Evolutionary conservation across 2,113 vertebrate genomes (phyloP).

Genomic region (Empidonax traillii): DNA sequence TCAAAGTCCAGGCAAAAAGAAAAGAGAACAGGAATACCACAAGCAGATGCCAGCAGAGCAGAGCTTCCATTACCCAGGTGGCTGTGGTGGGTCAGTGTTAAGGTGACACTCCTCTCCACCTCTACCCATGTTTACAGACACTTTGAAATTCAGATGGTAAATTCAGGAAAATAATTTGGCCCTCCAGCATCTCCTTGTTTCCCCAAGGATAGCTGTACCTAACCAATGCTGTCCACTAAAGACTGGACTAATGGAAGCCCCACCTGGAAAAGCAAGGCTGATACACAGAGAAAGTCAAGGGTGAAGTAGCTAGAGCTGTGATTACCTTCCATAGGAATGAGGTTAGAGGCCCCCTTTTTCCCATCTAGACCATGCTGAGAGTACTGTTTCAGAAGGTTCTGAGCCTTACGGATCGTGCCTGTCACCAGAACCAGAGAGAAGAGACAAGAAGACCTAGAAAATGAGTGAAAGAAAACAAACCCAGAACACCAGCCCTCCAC

Average conservation of each 20-base stretch:
- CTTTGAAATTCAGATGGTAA: not conserved
- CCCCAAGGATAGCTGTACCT: not conserved
- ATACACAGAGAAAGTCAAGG: slow-evolving; percentile 56
- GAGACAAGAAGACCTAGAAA: slow-evolving; percentile 85
- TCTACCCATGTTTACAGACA: not conserved
- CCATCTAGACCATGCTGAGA: slow-evolving; percentile 99
- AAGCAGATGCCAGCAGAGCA: slow-evolving; percentile 44
- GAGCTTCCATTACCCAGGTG: slow-evolving; percentile 69
- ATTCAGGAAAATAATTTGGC: not conserved
- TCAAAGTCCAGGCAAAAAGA: slow-evolving; percentile 29
- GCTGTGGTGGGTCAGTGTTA: not conserved
- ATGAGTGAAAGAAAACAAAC: slow-evolving; percentile 80
- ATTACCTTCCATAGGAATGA: slow-evolving; percentile 99
- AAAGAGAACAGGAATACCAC: slow-evolving; percentile 47
- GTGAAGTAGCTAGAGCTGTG: slow-evolving; percentile 63
- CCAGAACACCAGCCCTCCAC: slow-evolving; percentile 78
- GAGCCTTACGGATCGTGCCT: slow-evolving; percentile 99
- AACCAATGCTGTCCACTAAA: not conserved
- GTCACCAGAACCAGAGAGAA: slow-evolving; percentile 85
- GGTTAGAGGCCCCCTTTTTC: slow-evolving; percentile 99
- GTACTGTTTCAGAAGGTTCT: slow-evolving; percentile 99
- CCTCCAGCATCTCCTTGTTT: not conserved
- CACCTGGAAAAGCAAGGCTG: slow-evolving; percentile 45
- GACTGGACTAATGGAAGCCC: slow-evolving; percentile 59
- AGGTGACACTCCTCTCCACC: not conserved